A percentile compares a stretch with the other conserved stretches of the same genome.
phyloP scores from a whole-genome alignment of 2,888 invertebrate species.

The Cantharis nigra region DNA sequence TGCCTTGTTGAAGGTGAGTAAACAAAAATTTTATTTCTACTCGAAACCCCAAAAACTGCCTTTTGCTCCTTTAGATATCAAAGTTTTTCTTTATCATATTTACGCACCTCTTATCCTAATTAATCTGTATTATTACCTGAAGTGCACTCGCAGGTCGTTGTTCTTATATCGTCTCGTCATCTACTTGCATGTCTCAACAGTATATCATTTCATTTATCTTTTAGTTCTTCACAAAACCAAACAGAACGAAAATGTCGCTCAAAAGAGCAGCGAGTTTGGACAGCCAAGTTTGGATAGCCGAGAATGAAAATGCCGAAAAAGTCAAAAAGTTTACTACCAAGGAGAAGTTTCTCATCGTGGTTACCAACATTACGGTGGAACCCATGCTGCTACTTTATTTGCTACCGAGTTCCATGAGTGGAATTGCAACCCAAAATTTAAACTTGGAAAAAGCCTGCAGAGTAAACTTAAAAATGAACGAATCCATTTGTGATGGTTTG shows the following conservation, averaged over 20 bases:
- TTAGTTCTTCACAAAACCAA: background rate
- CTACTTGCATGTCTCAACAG: background rate
- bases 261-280: background rate
- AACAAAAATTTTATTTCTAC: too few species aligned
- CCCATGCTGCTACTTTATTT: constrained; percentile 72
- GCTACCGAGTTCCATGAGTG: constrained; percentile 61
- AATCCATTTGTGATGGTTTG: constrained; percentile 73
- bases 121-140: background rate
- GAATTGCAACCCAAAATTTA: constrained; percentile 77
- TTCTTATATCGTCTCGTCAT: background rate
- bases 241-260: background rate
- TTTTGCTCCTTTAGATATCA: too few species aligned
- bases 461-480: constrained; percentile 72
- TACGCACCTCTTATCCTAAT: background rate
- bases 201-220: background rate
- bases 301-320: background rate
- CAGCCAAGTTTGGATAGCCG: background rate
- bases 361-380: constrained; percentile 50
- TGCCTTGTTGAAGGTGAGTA: background rate
- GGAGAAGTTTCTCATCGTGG: background rate
- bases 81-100: background rate
- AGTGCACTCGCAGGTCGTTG: background rate
- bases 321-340: background rate
- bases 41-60: too few species aligned
- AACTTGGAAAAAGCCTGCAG: constrained; percentile 83